phyloP scores from a whole-genome alignment of 2,888 invertebrate genomes.

The Drosophila macrothrix region DNA sequence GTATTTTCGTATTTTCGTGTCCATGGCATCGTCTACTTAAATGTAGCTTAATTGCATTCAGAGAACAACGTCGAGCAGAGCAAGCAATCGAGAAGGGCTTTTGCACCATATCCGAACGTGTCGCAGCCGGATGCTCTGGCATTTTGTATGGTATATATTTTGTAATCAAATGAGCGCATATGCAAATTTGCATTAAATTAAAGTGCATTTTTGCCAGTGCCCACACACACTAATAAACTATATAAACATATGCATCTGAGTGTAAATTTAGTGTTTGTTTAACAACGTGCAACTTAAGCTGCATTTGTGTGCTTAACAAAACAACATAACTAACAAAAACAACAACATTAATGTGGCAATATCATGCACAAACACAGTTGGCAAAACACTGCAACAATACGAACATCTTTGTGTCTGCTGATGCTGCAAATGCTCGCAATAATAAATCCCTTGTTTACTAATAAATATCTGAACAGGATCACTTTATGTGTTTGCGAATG shows the following conservation, averaged over 20 bases:
- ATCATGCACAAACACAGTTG: conserved; percentile 41
- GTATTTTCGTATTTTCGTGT: not conserved
- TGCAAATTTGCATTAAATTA: conserved; percentile 51
- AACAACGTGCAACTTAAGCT: conserved; percentile 65
- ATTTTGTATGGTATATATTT: conserved; percentile 25
- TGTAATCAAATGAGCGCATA: conserved; percentile 23
- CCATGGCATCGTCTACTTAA: conserved; percentile 40
- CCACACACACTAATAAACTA: not conserved
- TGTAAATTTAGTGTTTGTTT: conserved; percentile 39
- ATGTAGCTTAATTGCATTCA: conserved; percentile 48
- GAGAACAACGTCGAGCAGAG: not conserved
- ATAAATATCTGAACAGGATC: conserved; percentile 66
- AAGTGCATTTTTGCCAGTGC: conserved; percentile 29
- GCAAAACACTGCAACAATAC: conserved; percentile 19
- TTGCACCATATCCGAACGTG: conserved; percentile 6
- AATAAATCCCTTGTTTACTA: conserved; percentile 76
- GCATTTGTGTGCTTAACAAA: conserved; percentile 55
- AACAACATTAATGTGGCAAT: conserved; percentile 30
- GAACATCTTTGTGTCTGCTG: conserved; percentile 52
- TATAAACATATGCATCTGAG: conserved; percentile 4
- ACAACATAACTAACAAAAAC: conserved; percentile 30
- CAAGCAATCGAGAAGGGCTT: not conserved
- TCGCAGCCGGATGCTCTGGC: conserved; percentile 13
- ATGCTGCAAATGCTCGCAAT: conserved; percentile 71
- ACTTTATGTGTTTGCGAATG: conserved; percentile 37